phyloP scores from a whole-genome alignment of 2,113 vertebrate genomes.

The Cnemophilus loriae region DNA sequence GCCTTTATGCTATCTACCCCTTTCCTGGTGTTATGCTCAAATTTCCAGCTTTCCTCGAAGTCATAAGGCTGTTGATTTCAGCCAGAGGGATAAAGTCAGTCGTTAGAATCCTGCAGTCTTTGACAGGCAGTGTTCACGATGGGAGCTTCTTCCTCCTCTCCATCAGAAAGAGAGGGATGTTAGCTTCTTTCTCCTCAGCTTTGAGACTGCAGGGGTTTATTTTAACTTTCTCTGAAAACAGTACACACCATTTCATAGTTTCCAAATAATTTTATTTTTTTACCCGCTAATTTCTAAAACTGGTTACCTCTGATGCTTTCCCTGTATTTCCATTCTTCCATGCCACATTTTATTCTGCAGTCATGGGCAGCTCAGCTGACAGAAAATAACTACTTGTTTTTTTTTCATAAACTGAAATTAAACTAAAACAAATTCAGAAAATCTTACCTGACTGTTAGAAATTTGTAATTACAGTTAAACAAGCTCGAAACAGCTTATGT shows the following conservation, averaged over 20 bases:
- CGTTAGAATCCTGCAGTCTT: background rate
- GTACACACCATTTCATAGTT: background rate
- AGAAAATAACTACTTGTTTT: background rate
- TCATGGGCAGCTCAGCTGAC: background rate
- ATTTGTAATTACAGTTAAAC: background rate
- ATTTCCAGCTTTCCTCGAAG: background rate
- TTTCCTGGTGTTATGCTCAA: background rate
- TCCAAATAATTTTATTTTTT: fast-evolving
- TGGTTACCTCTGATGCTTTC: background rate
- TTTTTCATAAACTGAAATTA: background rate
- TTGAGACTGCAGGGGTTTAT: background rate
- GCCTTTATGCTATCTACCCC: background rate
- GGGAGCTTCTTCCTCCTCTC: background rate
- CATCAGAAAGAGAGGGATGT: background rate
- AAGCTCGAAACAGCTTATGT: background rate
- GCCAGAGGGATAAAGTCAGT: background rate
- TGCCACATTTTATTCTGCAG: background rate
- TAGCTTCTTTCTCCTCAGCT: background rate
- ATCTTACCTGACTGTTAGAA: background rate
- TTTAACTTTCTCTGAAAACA: background rate
- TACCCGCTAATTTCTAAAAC: background rate
- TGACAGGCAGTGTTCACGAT: background rate
- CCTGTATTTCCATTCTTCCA: background rate
- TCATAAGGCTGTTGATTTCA: background rate
- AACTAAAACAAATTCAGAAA: background rate